Evolutionary conservation across 2,888 invertebrate genomes (phyloP).

Genomic region (Trilocha varians): DNA sequence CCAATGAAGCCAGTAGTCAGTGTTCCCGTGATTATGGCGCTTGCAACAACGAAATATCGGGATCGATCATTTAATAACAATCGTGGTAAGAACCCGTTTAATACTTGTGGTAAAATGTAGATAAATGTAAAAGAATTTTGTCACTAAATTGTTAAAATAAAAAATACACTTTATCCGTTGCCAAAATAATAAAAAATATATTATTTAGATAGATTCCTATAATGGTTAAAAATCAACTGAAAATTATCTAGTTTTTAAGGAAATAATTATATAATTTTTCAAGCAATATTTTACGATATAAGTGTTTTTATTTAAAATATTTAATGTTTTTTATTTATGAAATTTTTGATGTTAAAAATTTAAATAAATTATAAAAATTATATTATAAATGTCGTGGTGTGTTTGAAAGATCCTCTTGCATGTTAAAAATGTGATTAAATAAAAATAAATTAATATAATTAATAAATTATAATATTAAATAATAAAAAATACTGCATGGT

Average conservation of each 20-base stretch:
- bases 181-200: neutral
- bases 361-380: conserved; percentile 27
- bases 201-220: no score
- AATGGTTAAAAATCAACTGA: no score
- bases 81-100: no score
- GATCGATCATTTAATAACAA: no score
- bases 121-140: no score
- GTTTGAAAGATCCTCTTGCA: conserved; percentile 34
- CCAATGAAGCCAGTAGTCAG: no score
- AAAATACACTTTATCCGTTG: no score
- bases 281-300: neutral
- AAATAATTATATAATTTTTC: neutral
- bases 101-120: no score
- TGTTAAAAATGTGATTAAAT: conserved; percentile 55
- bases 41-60: no score
- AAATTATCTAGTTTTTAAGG: neutral
- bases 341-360: neutral
- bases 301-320: neutral
- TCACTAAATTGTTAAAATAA: no score
- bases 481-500: neutral
- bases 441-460: neutral
- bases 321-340: neutral
- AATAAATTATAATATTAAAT: neutral
- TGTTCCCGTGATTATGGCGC: no score
- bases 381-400: conserved; percentile 28